These are phyloP conservation scores for Picathartes gymnocephalus DNA, from an alignment of 2,113 vertebrate species.

Conservation along the genomic window DNA sequence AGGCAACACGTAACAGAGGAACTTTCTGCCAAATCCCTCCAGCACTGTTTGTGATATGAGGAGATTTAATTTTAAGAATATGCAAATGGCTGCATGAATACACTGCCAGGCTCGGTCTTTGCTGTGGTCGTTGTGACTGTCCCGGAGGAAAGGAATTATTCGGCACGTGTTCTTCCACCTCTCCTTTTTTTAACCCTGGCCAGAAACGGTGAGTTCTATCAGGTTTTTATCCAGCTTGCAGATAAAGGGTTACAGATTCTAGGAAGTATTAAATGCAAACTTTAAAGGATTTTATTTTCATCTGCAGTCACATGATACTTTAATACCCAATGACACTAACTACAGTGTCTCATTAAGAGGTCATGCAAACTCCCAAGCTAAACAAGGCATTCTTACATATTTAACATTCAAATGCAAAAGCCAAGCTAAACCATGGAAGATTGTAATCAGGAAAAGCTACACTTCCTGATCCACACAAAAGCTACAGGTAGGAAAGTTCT, in stretches of 20 bases:
- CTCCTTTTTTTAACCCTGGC: neutral
- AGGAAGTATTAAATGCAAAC: conserved; percentile 68
- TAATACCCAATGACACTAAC: conserved; percentile 73
- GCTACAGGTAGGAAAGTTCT: conserved; percentile 61
- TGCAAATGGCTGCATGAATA: neutral
- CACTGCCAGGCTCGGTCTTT: neutral
- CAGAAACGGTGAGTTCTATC: neutral
- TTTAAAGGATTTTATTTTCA: conserved; percentile 68
- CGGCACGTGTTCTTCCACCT: neutral
- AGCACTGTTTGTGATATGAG: neutral
- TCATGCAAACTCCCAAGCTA: conserved; percentile 67
- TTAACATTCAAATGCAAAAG: conserved; percentile 71
- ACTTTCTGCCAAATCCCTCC: neutral
- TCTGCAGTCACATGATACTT: conserved; percentile 66
- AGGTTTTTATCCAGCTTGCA: conserved; percentile 14
- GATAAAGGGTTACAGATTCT: conserved; percentile 70
- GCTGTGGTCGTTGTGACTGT: neutral
- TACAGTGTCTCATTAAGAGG: conserved; percentile 67
- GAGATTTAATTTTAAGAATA: neutral
- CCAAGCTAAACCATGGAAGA: conserved; percentile 73
- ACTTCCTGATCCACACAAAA: conserved; percentile 14
- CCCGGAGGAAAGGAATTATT: neutral
- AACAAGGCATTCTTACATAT: conserved; percentile 64
- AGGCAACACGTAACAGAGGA: neutral
- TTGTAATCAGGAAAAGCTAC: conserved; percentile 55